These are phyloP conservation scores for Chionomys nivalis DNA, from an alignment of 2,113 vertebrate genomes.

Conservation along the genomic window DNA sequence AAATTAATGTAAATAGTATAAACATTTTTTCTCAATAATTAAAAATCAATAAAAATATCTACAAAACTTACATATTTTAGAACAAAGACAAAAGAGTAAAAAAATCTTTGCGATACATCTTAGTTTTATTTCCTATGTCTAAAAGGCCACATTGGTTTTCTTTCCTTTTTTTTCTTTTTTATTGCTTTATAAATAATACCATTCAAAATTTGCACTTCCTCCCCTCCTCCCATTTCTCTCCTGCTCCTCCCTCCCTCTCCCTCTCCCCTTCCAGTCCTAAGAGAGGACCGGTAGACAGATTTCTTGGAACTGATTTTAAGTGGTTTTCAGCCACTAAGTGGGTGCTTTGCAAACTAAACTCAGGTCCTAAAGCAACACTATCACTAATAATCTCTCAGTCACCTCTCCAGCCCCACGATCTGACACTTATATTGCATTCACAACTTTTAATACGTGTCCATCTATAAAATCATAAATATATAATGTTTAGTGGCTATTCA, in stretches of 20 bases:
- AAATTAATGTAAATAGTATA: no score
- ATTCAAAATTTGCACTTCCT: no score
- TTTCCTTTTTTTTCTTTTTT: background rate
- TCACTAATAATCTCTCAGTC: background rate
- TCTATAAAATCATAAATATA: background rate
- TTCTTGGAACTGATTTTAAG: background rate
- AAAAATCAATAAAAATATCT: background rate
- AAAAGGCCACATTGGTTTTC: background rate
- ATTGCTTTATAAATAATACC: no score
- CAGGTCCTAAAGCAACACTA: background rate
- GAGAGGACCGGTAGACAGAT: background rate
- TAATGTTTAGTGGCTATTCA: background rate
- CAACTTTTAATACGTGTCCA: background rate
- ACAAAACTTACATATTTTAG: background rate
- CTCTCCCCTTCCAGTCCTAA: no score
- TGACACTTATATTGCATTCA: background rate
- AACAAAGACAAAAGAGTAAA: background rate
- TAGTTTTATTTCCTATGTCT: constrained; percentile 5
- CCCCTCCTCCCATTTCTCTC: no score
- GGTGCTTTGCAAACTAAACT: background rate
- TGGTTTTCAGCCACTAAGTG: background rate
- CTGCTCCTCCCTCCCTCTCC: no score
- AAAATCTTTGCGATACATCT: background rate
- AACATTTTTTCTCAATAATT: background rate
- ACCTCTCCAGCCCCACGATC: background rate